Evolutionary conservation across 2,888 invertebrate genomes (phyloP), one percentile per base, ranked within the genome.

Genomic region (Agriopis leucophaearia): DNA sequence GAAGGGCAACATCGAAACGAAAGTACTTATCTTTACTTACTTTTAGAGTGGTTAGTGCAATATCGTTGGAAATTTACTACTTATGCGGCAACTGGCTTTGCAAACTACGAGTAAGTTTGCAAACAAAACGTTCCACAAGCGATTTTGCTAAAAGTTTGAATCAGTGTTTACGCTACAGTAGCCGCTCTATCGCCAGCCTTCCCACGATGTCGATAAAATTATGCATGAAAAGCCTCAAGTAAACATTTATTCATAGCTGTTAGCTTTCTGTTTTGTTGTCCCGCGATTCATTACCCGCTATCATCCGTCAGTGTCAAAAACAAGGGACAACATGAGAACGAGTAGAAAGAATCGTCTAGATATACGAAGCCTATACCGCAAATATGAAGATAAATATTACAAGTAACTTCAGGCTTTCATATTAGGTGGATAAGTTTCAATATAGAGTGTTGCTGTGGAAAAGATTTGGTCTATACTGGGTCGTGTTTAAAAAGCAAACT

Each of bases 171-270:
- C 16, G 51, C 44, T 47, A 27, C 27, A 54, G 38, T 38, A 27
- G 15, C 15, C 45, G 56, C 16, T 51, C 55, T 51, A 60, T 55
- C 52, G 44, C n/a, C 45, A 54, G 48, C 59, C 44, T 45, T 54
- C 54, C 16, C n/a, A n/a, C 54, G 72, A 72, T 75, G 69, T 72
- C 69, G 44, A 78, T 75, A 78, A 81, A 81, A 83, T 81, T 84
- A 84, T 84, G 80, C 82, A 84, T 82, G 73, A 72, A 74, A 81
- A 80, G 68, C 75, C 74, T 47, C 71, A 73, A 75, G 77, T 76
- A 81, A 82, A 85, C 75, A 82, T 85, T 85, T 82, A 81, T 83
- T 80, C 83, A 80, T 82, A 78, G 78, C 64, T 81, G 81, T 80
- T 79, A 77, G 81, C 82, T 83, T 84, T 81, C 77, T 80, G 79